Conservation (phyloP, 2,113 vertebrate species). For the Myxocyprinus asiaticus region DNA sequence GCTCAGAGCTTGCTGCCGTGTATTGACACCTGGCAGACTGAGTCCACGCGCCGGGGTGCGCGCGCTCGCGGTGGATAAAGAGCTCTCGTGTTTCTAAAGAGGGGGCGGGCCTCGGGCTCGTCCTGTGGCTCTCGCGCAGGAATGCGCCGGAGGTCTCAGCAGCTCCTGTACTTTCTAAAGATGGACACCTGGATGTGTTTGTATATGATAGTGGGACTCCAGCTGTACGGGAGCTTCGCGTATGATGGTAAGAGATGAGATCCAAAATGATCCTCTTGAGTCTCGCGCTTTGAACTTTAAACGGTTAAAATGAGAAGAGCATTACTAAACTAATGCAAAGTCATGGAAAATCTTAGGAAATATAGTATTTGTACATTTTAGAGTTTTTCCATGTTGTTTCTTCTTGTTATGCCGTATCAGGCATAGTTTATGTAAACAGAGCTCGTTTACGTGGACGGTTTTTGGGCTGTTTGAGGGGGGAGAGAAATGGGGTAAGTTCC, state of each 20-base stretch:
- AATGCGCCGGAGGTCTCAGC: constrained; percentile 58
- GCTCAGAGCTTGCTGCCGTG: no score
- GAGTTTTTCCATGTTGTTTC: background rate
- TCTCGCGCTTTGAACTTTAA: background rate
- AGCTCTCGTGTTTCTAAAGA: constrained; percentile 64
- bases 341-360: background rate
- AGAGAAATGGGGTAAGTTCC: constrained; percentile 63
- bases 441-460: constrained; percentile 74
- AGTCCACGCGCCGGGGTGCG: no score
- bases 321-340: background rate
- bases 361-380: background rate
- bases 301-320: background rate
- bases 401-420: background rate
- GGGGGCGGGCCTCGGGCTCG: constrained; percentile 68
- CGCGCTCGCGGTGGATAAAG: no score
- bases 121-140: no score
- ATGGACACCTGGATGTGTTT: constrained; percentile 73
- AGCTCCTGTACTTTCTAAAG: constrained; percentile 55
- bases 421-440: background rate
- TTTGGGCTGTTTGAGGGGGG: constrained; percentile 37
- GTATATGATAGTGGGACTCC: constrained; percentile 62
- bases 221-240: constrained; percentile 65
- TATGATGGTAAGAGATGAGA: constrained; percentile 73
- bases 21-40: no score
- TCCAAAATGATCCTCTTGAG: background rate